phyloP scores from a whole-genome alignment of 2,113 vertebrate genomes.

The Solea solea region DNA sequence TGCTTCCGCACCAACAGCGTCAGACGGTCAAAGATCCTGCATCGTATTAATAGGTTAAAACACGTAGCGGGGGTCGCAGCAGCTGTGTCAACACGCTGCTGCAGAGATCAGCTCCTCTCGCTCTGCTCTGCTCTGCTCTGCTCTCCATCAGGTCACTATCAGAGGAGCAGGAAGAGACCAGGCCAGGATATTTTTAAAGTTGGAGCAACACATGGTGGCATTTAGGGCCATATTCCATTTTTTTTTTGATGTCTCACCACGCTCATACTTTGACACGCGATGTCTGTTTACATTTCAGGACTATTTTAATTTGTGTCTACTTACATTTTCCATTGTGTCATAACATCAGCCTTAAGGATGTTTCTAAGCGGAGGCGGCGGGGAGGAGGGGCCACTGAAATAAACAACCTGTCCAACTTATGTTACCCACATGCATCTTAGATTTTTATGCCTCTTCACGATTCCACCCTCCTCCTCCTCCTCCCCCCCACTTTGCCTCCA shows the following conservation, averaged over 20 bases:
- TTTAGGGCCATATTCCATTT: slow-evolving; percentile 68
- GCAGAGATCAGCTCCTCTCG: slow-evolving; percentile 36
- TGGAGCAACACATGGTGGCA: slow-evolving; percentile 72
- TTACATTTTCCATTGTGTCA: slow-evolving; percentile 68
- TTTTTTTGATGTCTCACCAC: slow-evolving; percentile 46
- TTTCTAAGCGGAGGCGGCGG: slow-evolving; percentile 22
- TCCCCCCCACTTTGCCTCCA: slow-evolving; percentile 6
- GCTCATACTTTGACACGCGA: slow-evolving; percentile 57
- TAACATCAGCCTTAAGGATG: slow-evolving; percentile 22
- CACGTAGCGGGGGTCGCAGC: slow-evolving; percentile 31
- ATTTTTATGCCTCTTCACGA: slow-evolving; percentile 40
- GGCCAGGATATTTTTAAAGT: slow-evolving; percentile 71
- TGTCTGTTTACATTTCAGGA: slow-evolving; percentile 64
- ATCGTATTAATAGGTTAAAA: slow-evolving; percentile 71
- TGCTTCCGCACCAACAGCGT: slow-evolving; percentile 64
- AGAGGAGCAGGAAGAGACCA: slow-evolving; percentile 59
- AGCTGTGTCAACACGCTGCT: slow-evolving; percentile 77
- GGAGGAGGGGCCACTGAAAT: slow-evolving; percentile 17
- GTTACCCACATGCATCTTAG: slow-evolving; percentile 29
- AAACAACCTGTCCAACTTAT: slow-evolving; percentile 49
- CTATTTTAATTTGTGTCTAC: slow-evolving; percentile 56
- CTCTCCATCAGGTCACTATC: slow-evolving; percentile 43
- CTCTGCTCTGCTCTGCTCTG: slow-evolving; percentile 36
- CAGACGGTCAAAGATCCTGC: slow-evolving; percentile 46
- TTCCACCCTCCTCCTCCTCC: slow-evolving; percentile 39